Base-by-base conservation (phyloP, 1,140 invertebrate genomes). In the Calephelis virginiensis region DNA sequence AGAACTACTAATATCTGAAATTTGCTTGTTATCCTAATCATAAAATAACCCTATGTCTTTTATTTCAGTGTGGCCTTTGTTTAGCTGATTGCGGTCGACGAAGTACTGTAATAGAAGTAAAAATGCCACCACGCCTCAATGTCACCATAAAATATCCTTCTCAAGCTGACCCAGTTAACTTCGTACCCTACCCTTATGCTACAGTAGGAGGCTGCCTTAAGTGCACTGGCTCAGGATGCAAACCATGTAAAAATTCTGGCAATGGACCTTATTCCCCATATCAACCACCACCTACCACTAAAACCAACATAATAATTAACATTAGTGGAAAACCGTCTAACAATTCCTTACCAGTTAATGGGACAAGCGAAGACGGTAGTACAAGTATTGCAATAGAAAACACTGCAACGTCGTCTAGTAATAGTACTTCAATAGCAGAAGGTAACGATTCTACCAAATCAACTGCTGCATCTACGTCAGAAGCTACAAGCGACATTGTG, bases 281-380 rank as follows among this genome's bases (percentile, higher is more conserved):
- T 1, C 62, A 63, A 63, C 47, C 47, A 11, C 63, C 64, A 40
- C 45, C 72, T 59, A 43, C 65, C 14, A 53, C 61, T 12, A 72
- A 60, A 49, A 78, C 78, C 2, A 80, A 78, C 56, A 78, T 82
- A 49, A 69, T 78, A 6, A 75, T 82, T 62, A 73, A 80, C 53
- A 68, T 78, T 12, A 64, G 17, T 13, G 66, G 68, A 66, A 53
- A 64, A 0, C 66, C 63, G 60, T 47, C 71, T 17, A 59, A 64
- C 9, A 65, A 0, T 37, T 28, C 11, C 9, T 3, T 40, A 3
- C 14, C 53, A 48, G 49, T 6, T 17, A 63, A 53, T 45, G 60
- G 9, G 7, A 69, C 3, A 61, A 17, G 8, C 12, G 64, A 69
- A 61, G 71, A 43, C 8, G 40, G 40, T 43, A 43, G 62, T 12